These are phyloP conservation scores for Willisornis vidua DNA, from an alignment of 2,113 vertebrate genomes.

Conservation along the genomic window DNA sequence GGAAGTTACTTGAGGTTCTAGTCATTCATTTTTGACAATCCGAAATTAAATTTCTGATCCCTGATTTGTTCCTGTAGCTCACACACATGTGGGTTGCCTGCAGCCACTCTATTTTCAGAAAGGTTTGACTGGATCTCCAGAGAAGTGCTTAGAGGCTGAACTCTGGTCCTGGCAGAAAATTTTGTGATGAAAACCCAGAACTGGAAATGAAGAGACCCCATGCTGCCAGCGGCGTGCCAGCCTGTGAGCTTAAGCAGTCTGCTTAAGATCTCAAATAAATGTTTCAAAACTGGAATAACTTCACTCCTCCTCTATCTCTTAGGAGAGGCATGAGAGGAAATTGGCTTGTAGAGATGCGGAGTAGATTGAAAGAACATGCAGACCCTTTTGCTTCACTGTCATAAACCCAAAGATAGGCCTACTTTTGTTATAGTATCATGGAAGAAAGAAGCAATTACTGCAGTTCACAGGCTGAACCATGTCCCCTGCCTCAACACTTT, in stretches of 20 bases:
- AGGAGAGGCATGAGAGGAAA: neutral
- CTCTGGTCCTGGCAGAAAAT: neutral
- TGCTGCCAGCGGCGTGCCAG: neutral
- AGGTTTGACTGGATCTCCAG: neutral
- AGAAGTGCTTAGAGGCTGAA: conserved; percentile 3
- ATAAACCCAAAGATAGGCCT: neutral
- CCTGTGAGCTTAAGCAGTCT: neutral
- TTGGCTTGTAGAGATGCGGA: neutral
- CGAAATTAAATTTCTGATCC: neutral
- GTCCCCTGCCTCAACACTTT: neutral
- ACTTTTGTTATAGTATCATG: neutral
- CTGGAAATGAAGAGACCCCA: neutral
- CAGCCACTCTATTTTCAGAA: neutral
- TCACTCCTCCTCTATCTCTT: neutral
- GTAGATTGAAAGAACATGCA: neutral
- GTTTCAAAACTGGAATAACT: neutral
- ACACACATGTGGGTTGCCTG: neutral
- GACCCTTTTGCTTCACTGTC: neutral
- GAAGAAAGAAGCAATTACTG: neutral
- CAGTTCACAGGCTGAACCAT: neutral
- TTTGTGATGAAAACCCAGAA: conserved; percentile 6
- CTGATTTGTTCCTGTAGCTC: neutral
- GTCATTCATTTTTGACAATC: neutral
- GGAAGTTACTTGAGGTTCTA: neutral
- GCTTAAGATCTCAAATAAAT: neutral